Conservation (phyloP, 2,113 vertebrate genomes). For the Otus sunia region DNA sequence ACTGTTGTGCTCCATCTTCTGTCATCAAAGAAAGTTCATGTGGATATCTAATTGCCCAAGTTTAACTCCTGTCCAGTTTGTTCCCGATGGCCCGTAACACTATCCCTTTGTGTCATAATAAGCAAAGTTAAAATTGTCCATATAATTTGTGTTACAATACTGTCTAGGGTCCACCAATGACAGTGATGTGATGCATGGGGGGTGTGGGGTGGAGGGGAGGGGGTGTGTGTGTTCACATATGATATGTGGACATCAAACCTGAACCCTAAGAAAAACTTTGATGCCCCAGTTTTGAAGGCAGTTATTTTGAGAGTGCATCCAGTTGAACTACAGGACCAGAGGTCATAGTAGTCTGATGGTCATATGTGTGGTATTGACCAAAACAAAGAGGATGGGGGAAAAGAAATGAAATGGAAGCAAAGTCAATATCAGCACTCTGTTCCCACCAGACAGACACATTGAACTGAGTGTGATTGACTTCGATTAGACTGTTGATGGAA, state of each 20-base stretch:
- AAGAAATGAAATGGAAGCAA: not conserved
- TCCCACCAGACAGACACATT: not conserved
- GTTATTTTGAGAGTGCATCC: not conserved
- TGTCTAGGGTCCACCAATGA: not conserved
- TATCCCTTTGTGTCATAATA: not conserved
- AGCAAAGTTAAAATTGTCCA: not conserved
- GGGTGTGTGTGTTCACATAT: not conserved
- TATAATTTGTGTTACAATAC: not conserved
- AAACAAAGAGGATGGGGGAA: not conserved
- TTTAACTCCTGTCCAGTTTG: not conserved
- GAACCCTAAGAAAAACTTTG: not conserved
- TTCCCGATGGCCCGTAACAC: not conserved
- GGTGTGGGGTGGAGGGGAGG: no score
- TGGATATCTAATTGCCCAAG: not conserved
- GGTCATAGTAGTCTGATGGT: not conserved
- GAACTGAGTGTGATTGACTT: not conserved
- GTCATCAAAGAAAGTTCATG: not conserved
- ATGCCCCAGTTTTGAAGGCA: not conserved
- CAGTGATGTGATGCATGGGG: not conserved
- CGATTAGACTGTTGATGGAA: not conserved
- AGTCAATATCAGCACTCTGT: not conserved
- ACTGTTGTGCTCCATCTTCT: not conserved
- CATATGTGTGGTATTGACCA: not conserved
- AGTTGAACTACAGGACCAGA: not conserved
- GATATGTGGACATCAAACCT: not conserved